These are phyloP conservation scores for Peromyscus aztecus DNA, from an alignment of 2,797 vertebrate species.

Conservation along the genomic window DNA sequence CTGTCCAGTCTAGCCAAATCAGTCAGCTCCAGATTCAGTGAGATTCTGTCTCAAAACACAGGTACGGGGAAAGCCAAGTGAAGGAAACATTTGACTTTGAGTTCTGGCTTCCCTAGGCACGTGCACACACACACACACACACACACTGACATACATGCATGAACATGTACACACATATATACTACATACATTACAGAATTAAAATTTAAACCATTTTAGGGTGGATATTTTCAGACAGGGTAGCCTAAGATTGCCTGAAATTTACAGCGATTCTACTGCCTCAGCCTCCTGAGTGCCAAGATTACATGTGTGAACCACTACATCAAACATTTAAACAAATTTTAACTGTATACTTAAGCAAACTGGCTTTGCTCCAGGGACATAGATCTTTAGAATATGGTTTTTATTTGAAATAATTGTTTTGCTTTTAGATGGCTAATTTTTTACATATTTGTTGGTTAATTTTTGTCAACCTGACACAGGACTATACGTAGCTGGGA, in stretches of 20 bases:
- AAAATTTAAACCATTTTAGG: not conserved
- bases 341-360: not conserved
- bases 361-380: slow-evolving; percentile 48
- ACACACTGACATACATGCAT: not conserved
- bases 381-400: not conserved
- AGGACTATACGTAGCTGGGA: no score
- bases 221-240: not conserved
- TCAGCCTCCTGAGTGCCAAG: not conserved
- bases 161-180: not conserved
- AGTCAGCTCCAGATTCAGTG: not conserved
- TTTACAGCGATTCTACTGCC: not conserved
- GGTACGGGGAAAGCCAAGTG: not conserved
- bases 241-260: not conserved
- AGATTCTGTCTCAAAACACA: not conserved
- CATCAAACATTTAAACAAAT: slow-evolving; percentile 1
- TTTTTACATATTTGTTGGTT: no score
- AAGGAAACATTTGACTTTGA: not conserved
- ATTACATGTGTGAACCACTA: not conserved
- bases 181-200: not conserved
- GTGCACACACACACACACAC: not conserved
- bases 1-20: no score
- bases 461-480: no score
- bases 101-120: not conserved
- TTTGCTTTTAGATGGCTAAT: no score
- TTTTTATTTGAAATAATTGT: no score